Evolutionary conservation across 2,888 invertebrate genomes (phyloP).

Genomic region (Drepanosiphum platanoidis): DNA sequence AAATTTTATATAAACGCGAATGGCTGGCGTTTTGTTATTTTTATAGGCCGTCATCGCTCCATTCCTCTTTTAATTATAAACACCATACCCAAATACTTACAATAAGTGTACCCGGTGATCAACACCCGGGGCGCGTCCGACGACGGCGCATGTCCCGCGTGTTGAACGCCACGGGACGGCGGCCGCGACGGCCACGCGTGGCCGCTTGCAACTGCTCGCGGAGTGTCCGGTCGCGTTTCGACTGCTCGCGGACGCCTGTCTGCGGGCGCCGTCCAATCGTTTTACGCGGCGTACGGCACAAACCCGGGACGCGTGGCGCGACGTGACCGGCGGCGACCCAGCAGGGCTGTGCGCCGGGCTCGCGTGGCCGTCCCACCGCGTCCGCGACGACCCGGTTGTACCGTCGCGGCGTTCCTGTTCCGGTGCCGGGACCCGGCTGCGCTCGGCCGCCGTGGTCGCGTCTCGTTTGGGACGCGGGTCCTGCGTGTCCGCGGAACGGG

Average conservation of each 20-base stretch:
- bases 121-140: background rate
- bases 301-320: background rate
- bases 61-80: too few species aligned
- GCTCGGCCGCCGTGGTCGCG: too few species aligned
- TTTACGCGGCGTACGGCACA: too few species aligned
- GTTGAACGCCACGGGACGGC: background rate
- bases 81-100: too few species aligned
- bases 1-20: too few species aligned
- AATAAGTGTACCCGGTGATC: too few species aligned
- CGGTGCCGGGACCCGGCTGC: too few species aligned
- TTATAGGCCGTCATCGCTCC: too few species aligned
- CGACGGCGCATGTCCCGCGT: background rate
- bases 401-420: background rate
- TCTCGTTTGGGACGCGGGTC: too few species aligned
- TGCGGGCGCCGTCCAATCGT: too few species aligned
- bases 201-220: background rate
- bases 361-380: background rate
- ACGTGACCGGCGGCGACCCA: background rate
- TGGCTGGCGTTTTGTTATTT: too few species aligned
- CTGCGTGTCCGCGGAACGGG: too few species aligned
- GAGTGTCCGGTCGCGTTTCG: background rate
- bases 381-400: background rate
- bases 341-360: background rate
- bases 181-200: background rate
- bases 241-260: background rate